A percentile compares a stretch with the other conserved stretches of the same genome.
Evolutionary conservation across 2,797 vertebrate species (phyloP).

Genomic region (Peromyscus aztecus): DNA sequence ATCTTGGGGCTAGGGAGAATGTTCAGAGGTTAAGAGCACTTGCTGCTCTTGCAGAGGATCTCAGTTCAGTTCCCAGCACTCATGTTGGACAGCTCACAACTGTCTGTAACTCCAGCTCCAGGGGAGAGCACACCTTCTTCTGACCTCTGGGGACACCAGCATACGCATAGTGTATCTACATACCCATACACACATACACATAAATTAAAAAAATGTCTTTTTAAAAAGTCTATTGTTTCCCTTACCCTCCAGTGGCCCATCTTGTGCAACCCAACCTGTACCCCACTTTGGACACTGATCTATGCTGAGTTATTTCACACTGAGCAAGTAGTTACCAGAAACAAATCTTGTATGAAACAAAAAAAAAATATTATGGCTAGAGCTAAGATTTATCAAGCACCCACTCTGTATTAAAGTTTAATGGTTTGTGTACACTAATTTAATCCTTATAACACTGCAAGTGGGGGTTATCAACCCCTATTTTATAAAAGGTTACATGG

Average conservation of each 20-base stretch:
- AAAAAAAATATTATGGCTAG: conserved; percentile 1
- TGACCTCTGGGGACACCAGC: not conserved
- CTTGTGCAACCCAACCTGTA: not conserved
- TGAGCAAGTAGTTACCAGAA: not conserved
- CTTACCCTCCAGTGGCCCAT: not conserved
- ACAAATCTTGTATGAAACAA: not conserved
- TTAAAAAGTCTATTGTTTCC: not conserved
- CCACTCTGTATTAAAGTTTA: not conserved
- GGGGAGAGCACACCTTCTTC: not conserved
- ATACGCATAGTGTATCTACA: not conserved
- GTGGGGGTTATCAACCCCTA: not conserved
- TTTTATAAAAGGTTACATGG: not conserved
- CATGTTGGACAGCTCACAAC: not conserved
- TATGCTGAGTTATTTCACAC: not conserved
- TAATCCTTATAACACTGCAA: not conserved
- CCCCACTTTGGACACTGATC: not conserved
- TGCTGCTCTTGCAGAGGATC: not conserved
- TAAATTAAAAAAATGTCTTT: not conserved
- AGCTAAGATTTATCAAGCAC: not conserved
- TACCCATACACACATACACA: not conserved
- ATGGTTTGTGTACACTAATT: not conserved
- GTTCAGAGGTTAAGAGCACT: not conserved
- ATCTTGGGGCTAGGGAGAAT: not conserved
- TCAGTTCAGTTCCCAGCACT: not conserved
- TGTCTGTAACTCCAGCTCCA: not conserved